Evolutionary conservation across 2,888 invertebrate species (phyloP), one percentile per base, ranked within the genome.

Genomic region (Trichogramma evanescens): DNA sequence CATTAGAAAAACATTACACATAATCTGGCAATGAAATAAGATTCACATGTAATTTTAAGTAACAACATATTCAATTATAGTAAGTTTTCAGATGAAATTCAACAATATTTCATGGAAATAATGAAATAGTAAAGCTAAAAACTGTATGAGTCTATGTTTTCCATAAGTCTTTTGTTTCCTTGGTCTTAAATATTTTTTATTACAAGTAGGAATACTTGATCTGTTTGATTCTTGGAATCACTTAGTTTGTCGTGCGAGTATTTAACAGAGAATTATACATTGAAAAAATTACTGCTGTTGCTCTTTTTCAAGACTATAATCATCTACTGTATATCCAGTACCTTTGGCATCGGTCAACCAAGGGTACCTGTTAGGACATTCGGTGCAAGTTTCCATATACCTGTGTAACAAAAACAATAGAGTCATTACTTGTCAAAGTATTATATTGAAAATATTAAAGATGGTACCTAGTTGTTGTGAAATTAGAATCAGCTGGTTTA

Each of bases 291-390:
- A 26, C 26, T 26, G 26, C 26, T 56, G 13, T 64, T 75, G 71
- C 61, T 71, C 72, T 63, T 66, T 87, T 72, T 89, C 89, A 54
- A 89, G 88, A 76, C 87, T 84, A 74, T 93, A 93, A 77, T 88
- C 89, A 74, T 93, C 93, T 68, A 83, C 87, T 42, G 86, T 83
- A 66, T 89, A 85, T 8, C 92, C 93, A 39, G 89, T 88, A 58
- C 93, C 93, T 68, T 86, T 89, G 2, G 92, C 87, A 78, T 93
- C 93, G 40, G 92, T 92, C 65, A 93, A 77, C 94, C 94, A 94
- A 3, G 94, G 94, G 79, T 90, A 88, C 69, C 83, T 86, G 65
- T 88, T 88, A 10, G 93, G 93, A 73, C 93, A 94, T 63, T 92
- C 91, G 62, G 81, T 83, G 76, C 93, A 94, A 13, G 93, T 91